These are phyloP conservation scores for Drosophila pallidifrons DNA, from an alignment of 1,140 invertebrate species.

Conservation along the genomic window DNA sequence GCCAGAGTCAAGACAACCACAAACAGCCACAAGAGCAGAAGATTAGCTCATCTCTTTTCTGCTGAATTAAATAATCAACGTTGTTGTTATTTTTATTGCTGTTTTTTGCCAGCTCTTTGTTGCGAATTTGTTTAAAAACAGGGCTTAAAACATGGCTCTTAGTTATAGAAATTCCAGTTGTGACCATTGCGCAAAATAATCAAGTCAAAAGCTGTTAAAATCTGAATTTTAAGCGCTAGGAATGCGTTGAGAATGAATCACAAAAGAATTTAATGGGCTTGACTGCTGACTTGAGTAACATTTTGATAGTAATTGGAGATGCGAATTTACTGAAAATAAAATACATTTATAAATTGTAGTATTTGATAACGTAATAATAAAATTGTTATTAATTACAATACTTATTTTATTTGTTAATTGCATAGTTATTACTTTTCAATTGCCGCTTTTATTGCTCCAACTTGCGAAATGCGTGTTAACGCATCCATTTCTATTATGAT, in stretches of 20 bases:
- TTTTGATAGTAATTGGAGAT: too few species aligned
- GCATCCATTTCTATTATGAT: background rate
- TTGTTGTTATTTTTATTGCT: background rate
- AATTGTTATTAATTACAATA: too few species aligned
- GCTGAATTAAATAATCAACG: constrained; percentile 69
- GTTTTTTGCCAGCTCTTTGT: background rate
- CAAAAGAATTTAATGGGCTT: too few species aligned
- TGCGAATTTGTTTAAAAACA: constrained; percentile 11
- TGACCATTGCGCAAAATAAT: background rate
- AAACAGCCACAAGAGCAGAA: constrained; percentile 28
- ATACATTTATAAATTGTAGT: background rate
- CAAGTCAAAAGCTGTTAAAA: background rate
- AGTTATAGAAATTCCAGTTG: background rate
- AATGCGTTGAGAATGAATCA: background rate
- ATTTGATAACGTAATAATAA: too few species aligned
- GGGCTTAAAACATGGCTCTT: constrained; percentile 18
- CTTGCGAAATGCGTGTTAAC: constrained; percentile 8
- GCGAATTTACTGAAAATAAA: background rate
- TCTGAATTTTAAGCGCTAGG: background rate
- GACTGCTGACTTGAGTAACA: too few species aligned
- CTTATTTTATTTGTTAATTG: background rate
- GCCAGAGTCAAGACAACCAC: constrained; percentile 30
- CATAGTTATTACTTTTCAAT: background rate
- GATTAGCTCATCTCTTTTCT: constrained; percentile 79
- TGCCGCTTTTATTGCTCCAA: background rate